A percentile compares a stretch with the other conserved stretches of the same genome.
phyloP scores from a whole-genome alignment of 2,888 invertebrate genomes.

The Dusona sp. region DNA sequence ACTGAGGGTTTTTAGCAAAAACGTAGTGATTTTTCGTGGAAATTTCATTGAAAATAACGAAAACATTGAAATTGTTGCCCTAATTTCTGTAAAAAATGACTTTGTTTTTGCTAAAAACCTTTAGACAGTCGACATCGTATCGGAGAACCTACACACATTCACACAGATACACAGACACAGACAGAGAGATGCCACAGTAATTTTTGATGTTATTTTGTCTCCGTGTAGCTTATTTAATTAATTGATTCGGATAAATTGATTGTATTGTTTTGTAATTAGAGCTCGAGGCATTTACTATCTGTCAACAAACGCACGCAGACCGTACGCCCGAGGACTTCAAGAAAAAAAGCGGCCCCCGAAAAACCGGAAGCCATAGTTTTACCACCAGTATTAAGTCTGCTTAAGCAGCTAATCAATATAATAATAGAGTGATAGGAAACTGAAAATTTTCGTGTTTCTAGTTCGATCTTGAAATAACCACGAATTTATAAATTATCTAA shows the following conservation, averaged over 20 bases:
- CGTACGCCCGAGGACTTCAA: slow-evolving; percentile 94
- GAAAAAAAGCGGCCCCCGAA: slow-evolving; percentile 86
- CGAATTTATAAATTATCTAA: slow-evolving; percentile 14
- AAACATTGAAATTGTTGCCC: too few relatives aligned
- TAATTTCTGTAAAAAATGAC: too few relatives aligned
- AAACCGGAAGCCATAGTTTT: slow-evolving; percentile 84
- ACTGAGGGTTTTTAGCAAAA: too few relatives aligned
- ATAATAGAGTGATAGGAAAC: slow-evolving; percentile 79
- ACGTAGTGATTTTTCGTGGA: too few relatives aligned
- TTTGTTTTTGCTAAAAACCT: too few relatives aligned
- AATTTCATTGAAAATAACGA: too few relatives aligned
- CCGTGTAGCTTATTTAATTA: not conserved
- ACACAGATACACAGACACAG: too few relatives aligned
- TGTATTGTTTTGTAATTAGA: slow-evolving; percentile 85
- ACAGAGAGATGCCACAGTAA: too few relatives aligned
- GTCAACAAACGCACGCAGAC: slow-evolving; percentile 93
- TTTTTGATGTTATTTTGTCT: too few relatives aligned
- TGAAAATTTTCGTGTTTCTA: not conserved
- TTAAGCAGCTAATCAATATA: slow-evolving; percentile 83
- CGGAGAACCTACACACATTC: too few relatives aligned
- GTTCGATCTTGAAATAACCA: not conserved
- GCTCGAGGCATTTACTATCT: slow-evolving; percentile 95
- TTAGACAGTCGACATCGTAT: too few relatives aligned
- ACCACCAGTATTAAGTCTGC: slow-evolving; percentile 84
- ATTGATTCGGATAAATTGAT: not conserved